phyloP scores from a whole-genome alignment of 1,140 invertebrate genomes.

The Leucophenga varia region DNA sequence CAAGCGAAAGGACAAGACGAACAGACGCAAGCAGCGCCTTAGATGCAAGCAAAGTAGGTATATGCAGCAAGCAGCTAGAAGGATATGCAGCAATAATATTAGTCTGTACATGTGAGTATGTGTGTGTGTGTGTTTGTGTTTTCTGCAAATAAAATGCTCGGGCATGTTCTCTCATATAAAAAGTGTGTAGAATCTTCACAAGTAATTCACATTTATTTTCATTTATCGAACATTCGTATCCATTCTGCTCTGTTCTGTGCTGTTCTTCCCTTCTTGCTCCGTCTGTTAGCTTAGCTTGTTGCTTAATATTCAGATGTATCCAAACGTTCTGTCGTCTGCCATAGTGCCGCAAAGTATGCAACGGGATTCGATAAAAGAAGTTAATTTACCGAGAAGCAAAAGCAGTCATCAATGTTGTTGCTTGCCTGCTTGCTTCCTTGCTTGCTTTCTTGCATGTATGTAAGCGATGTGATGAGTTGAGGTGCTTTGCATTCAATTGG shows the following conservation, averaged over 20 bases:
- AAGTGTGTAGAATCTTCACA: not conserved
- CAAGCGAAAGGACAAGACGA: not conserved
- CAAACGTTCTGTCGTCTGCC: too few relatives aligned
- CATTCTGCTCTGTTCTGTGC: not conserved
- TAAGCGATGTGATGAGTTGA: too few relatives aligned
- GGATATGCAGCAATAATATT: slow-evolving; percentile 2
- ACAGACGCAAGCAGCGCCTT: slow-evolving; percentile 4
- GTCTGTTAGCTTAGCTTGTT: not conserved
- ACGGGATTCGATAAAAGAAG: too few relatives aligned
- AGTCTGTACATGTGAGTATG: not conserved
- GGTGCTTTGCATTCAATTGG: too few relatives aligned
- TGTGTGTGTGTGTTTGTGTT: not conserved
- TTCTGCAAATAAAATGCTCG: slow-evolving; percentile 15
- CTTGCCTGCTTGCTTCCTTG: too few relatives aligned
- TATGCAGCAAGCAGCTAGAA: not conserved
- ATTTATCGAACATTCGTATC: slow-evolving; percentile 7
- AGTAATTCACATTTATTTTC: slow-evolving; percentile 23
- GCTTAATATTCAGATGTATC: too few relatives aligned
- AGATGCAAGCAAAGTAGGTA: slow-evolving; percentile 10
- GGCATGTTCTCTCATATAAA: not conserved
- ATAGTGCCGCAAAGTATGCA: not conserved
- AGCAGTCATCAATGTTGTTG: too few relatives aligned
- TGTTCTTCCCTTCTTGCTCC: not conserved
- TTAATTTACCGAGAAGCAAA: too few relatives aligned
- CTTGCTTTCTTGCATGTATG: too few relatives aligned